A percentile compares a stretch with the other conserved stretches of the same genome.
Conservation (phyloP, 2,113 vertebrate species). For the Danio rerio region GRCz12tu NC_133183.1:42832501-42833000, state of each 20-base stretch:
- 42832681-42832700: not conserved
- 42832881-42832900: slow-evolving; percentile 50
- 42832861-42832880: slow-evolving; percentile 75
- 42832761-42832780: slow-evolving; percentile 11
- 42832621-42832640: not conserved
- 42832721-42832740: not conserved
- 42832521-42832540: not conserved
- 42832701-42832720: not conserved
- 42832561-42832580: not conserved
- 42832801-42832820: slow-evolving; percentile 65
- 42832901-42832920: slow-evolving; percentile 48
- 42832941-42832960: slow-evolving; percentile 46
- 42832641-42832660: not conserved
- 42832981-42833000: slow-evolving; percentile 13
- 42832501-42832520: not conserved
- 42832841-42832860: slow-evolving; percentile 66
- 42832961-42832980: slow-evolving; percentile 64
- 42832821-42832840: slow-evolving; percentile 52
- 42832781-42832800: not conserved
- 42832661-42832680: not conserved
- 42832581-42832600: not conserved
- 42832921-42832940: slow-evolving; percentile 68
- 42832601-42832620: not conserved
- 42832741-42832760: not conserved
- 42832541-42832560: slow-evolving; percentile 7